Conservation (phyloP, 2,888 invertebrate species). For the Macropis europaea region DNA sequence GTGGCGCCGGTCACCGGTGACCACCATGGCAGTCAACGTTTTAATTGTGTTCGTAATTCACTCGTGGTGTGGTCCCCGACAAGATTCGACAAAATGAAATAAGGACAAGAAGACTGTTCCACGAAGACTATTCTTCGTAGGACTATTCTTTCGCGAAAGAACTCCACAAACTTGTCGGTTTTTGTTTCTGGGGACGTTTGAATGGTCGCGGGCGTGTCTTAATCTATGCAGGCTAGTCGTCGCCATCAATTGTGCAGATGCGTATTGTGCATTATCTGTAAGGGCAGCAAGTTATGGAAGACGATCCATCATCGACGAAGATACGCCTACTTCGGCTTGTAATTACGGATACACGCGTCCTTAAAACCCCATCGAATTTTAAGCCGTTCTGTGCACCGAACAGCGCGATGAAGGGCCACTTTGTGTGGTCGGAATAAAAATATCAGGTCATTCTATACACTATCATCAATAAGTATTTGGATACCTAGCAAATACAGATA, state of each 20-base stretch:
- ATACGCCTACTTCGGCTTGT: slow-evolving; percentile 52
- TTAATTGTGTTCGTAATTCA: slow-evolving; percentile 9
- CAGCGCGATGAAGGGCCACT: too few species aligned
- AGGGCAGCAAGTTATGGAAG: slow-evolving; percentile 39
- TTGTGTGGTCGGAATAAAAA: too few species aligned
- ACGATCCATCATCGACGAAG: slow-evolving; percentile 55
- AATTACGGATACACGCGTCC: slow-evolving; percentile 41
- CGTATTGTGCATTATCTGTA: slow-evolving; percentile 53
- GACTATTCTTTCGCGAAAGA: slow-evolving; percentile 5
- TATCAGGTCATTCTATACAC: too few species aligned
- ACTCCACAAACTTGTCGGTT: slow-evolving; percentile 15
- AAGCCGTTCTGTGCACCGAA: slow-evolving; percentile 34
- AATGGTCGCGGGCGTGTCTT: slow-evolving; percentile 17
- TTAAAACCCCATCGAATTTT: slow-evolving; percentile 43
- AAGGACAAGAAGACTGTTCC: neutral
- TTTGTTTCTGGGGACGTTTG: slow-evolving; percentile 11
- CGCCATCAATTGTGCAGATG: slow-evolving; percentile 61
- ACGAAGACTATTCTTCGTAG: slow-evolving; percentile 1
- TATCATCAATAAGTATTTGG: too few species aligned
- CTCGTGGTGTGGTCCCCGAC: slow-evolving; percentile 17
- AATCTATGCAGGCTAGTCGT: slow-evolving; percentile 55
- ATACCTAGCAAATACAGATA: too few species aligned
- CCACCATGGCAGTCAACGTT: too few species aligned
- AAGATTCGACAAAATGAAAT: neutral
- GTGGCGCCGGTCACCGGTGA: too few species aligned